Conservation (phyloP, 2,888 invertebrate species). For the Hyposoter didymator region DNA sequence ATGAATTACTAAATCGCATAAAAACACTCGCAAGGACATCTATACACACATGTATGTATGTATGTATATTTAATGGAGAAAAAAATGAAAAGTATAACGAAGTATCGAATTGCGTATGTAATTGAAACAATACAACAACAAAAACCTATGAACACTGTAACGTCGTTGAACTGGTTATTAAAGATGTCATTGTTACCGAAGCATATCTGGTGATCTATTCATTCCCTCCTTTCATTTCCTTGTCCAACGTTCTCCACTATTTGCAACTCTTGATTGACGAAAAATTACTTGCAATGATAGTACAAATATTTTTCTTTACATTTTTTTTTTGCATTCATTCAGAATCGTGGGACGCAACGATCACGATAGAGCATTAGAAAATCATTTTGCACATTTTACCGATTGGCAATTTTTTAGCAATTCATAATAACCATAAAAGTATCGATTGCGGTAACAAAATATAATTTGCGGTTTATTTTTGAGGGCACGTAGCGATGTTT, state of each 20-base stretch:
- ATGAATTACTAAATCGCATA: conserved; percentile 54
- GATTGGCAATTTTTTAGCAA: neutral
- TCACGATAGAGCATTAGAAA: neutral
- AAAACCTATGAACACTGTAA: conserved; percentile 71
- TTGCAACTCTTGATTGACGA: neutral
- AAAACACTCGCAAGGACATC: conserved; percentile 67
- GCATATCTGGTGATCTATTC: conserved; percentile 73
- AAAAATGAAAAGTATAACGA: conserved; percentile 72
- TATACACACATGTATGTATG: conserved; percentile 81
- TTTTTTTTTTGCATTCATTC: neutral
- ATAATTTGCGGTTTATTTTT: too few species aligned
- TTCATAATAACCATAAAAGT: neutral
- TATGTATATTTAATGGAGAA: conserved; percentile 80
- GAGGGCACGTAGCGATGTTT: conserved; percentile 21
- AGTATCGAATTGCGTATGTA: conserved; percentile 79
- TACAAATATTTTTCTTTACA: neutral
- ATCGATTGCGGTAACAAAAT: too few species aligned
- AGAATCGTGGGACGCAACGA: neutral
- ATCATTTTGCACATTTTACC: neutral
- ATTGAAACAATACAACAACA: conserved; percentile 73
- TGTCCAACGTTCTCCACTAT: neutral
- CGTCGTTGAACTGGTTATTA: conserved; percentile 84
- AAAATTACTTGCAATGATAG: neutral
- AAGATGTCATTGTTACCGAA: conserved; percentile 84
- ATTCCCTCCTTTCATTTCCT: conserved; percentile 39